Conservation (phyloP, 2,888 invertebrate genomes). For the Drosophila maculinotata region DNA sequence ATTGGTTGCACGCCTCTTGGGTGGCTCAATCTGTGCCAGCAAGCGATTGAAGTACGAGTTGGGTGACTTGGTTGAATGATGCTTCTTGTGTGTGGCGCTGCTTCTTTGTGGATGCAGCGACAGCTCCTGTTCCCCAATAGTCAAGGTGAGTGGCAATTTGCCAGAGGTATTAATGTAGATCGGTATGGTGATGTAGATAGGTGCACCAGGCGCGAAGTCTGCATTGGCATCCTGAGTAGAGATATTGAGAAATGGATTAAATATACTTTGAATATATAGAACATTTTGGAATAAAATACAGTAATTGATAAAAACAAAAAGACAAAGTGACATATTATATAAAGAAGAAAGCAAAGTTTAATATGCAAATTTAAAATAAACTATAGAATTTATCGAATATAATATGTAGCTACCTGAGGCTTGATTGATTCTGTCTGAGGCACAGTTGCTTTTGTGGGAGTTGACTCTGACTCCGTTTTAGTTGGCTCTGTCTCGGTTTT, state of each 20-base stretch:
- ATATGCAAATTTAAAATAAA: no score
- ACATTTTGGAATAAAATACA: no score
- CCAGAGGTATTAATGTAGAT: constrained; percentile 74
- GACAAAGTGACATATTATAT: no score
- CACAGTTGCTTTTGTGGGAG: not conserved
- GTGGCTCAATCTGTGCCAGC: constrained; percentile 49
- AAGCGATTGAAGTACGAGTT: constrained; percentile 70
- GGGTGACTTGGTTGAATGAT: constrained; percentile 47
- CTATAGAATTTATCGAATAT: no score
- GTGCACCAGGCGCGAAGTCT: constrained; percentile 17
- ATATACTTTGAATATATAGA: no score
- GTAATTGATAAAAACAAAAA: no score
- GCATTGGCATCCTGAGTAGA: not conserved
- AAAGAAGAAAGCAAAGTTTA: not conserved
- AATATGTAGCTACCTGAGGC: constrained; percentile 36
- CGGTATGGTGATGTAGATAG: constrained; percentile 77
- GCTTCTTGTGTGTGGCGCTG: constrained; percentile 1
- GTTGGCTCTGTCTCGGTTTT: not conserved
- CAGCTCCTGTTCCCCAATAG: constrained; percentile 64
- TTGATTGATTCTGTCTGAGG: constrained; percentile 2
- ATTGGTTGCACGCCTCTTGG: constrained; percentile 58
- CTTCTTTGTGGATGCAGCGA: constrained; percentile 35
- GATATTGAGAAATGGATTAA: not conserved
- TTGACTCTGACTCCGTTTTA: not conserved
- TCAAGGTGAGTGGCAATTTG: constrained; percentile 62